These are phyloP conservation scores for Takifugu flavidus DNA, from an alignment of 2,113 vertebrate genomes.

Conservation along the genomic window DNA sequence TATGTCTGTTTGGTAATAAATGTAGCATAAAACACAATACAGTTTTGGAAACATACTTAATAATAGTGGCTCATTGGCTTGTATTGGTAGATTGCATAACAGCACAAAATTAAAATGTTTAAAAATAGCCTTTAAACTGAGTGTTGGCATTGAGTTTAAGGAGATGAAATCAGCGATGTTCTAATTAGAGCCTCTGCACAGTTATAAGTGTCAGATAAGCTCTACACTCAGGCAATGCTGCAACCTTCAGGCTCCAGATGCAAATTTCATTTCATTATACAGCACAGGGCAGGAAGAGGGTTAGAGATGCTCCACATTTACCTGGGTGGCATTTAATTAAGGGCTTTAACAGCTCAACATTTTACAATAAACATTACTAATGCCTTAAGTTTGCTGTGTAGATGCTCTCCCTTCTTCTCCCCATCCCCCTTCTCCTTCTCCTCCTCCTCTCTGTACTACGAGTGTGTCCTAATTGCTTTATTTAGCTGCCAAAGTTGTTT, in stretches of 20 bases:
- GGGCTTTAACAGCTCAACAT: slow-evolving; percentile 7
- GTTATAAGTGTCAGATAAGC: neutral
- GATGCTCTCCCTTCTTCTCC: slow-evolving; percentile 4
- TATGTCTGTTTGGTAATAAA: too few species aligned
- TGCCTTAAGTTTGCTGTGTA: slow-evolving; percentile 8
- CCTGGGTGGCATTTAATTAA: slow-evolving; percentile 7
- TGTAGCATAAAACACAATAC: too few species aligned
- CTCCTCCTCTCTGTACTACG: slow-evolving; percentile 5
- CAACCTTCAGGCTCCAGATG: slow-evolving; percentile 15
- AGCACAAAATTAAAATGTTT: too few species aligned
- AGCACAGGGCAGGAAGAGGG: neutral
- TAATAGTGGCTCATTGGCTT: too few species aligned
- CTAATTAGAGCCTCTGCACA: neutral
- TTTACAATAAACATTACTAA: neutral
- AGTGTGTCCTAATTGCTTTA: slow-evolving; percentile 48
- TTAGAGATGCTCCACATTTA: slow-evolving; percentile 6
- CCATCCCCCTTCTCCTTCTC: neutral
- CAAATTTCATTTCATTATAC: slow-evolving; percentile 7
- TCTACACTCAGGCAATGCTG: neutral
- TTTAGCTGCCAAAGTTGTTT: slow-evolving; percentile 50
- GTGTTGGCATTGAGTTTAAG: neutral
- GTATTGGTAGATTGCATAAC: too few species aligned
- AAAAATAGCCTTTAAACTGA: too few species aligned
- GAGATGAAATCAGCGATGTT: neutral
- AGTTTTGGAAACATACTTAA: too few species aligned